Percentiles rank a stretch among this genome's conserved stretches.
These are phyloP conservation scores for Phylloscopus trochiloides DNA, from an alignment of 2,113 vertebrate species.

Conservation along the genomic window DNA sequence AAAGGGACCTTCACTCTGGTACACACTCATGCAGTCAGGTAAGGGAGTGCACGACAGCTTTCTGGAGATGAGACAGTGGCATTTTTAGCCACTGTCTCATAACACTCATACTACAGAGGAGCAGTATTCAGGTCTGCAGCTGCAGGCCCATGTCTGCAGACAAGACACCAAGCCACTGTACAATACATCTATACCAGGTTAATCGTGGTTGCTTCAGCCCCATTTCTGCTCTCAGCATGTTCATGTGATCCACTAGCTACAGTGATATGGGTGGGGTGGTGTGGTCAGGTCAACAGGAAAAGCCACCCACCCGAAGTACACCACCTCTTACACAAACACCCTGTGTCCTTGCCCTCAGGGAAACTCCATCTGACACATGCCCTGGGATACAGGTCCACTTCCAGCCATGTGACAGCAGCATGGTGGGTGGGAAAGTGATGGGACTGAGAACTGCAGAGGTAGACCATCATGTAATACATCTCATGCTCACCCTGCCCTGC, in stretches of 20 bases:
- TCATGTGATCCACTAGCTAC: background rate
- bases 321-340: background rate
- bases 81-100: background rate
- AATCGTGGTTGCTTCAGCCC: background rate
- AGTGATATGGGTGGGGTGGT: background rate
- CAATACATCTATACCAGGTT: too few species aligned
- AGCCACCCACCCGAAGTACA: background rate
- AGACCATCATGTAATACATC: background rate
- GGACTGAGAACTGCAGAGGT: background rate
- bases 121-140: background rate
- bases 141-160: background rate
- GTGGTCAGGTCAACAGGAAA: background rate
- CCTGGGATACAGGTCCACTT: background rate
- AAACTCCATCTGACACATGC: background rate
- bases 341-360: background rate
- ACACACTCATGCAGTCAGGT: background rate
- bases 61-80: background rate
- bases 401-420: background rate
- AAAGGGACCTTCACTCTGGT: background rate
- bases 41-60: background rate
- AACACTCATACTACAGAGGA: background rate
- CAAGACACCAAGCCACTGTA: background rate
- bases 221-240: background rate
- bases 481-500: fast-evolving
- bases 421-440: background rate